Evolutionary conservation across 2,113 vertebrate species (phyloP), one percentile per base, ranked within the genome.

Genomic region (Neogobius melanostomus): DNA sequence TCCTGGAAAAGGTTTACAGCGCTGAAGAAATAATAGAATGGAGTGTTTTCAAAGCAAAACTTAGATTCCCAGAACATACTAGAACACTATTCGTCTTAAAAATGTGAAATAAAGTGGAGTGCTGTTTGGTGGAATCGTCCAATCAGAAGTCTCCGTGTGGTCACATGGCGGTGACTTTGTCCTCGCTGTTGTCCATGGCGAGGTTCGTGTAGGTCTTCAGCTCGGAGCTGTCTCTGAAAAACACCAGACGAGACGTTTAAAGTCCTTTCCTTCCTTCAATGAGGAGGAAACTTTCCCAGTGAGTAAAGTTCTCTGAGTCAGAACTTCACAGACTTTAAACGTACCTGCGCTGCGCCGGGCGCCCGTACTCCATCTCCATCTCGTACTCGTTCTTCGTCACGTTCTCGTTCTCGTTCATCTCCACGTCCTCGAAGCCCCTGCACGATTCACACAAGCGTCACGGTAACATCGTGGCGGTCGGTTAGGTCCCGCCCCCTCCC

Each of bases 141-240:
- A 81, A 65, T 67, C 9, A 54, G 68, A 57, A 64, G 44, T 2
- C 8, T n/a, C n/a, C 66, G 51, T 11, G 14, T 14, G 0, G 66
- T 92, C 86, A 93, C 90, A 93, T 87, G 69, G 15, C 4, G 0
- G 92, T 91, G 0, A 83, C 51, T 17, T 66, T 90, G 1, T 85
- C 86, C 0, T 83, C 80, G 0, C 36, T 2, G 16, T 11, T 28
- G 16, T 89, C 50, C 0, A 62, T 2, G 42, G 5, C 67, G 46
- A 44, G 45, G 71, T 86, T 88, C 6, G 87, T 68, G 8, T 78
- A 89, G 8, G 57, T 66, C 0, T 84, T 68, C 0, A 3, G 6
- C 21, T 77, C 7, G 0, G 85, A 83, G 11, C 57, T 67, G 71
- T 74, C 87, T 76, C 92, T 93, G 85, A 69, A 5, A 66, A 6